Conservation (phyloP, 2,888 invertebrate species). For the Ormia ochracea region DNA sequence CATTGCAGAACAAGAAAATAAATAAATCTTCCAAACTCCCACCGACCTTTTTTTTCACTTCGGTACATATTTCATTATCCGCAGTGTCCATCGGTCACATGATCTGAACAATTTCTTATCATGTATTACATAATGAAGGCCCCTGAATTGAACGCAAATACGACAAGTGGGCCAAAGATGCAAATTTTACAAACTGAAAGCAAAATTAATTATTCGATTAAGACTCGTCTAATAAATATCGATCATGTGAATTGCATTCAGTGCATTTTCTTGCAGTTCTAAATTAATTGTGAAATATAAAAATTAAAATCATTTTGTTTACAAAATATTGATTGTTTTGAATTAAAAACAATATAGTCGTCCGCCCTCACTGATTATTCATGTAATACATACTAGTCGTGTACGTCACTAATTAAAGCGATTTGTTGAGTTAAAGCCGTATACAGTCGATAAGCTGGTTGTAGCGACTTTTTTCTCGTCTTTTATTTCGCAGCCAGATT, state of each 20-base stretch:
- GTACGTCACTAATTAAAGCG: constrained; percentile 11
- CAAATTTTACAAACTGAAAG: neutral
- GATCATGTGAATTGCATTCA: constrained; percentile 29
- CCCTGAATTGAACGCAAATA: constrained; percentile 1
- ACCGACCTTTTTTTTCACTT: no score
- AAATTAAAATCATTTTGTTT: constrained; percentile 25
- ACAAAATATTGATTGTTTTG: neutral
- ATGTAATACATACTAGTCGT: constrained; percentile 13
- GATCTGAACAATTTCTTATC: no score
- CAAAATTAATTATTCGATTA: neutral
- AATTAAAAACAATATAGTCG: neutral
- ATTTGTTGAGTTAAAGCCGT: neutral
- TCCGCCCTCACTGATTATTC: neutral
- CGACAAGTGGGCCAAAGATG: neutral
- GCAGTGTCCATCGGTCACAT: no score
- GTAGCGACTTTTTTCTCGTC: neutral
- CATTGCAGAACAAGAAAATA: no score
- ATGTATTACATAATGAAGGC: constrained; percentile 25
- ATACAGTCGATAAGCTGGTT: neutral
- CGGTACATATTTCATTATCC: no score
- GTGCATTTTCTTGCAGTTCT: neutral
- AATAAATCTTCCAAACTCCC: no score
- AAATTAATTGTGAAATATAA: constrained; percentile 5
- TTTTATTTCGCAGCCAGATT: neutral
- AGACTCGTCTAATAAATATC: neutral